These are phyloP conservation scores for Leptothorax acervorum DNA, from an alignment of 2,888 invertebrate genomes.

Conservation along the genomic window DNA sequence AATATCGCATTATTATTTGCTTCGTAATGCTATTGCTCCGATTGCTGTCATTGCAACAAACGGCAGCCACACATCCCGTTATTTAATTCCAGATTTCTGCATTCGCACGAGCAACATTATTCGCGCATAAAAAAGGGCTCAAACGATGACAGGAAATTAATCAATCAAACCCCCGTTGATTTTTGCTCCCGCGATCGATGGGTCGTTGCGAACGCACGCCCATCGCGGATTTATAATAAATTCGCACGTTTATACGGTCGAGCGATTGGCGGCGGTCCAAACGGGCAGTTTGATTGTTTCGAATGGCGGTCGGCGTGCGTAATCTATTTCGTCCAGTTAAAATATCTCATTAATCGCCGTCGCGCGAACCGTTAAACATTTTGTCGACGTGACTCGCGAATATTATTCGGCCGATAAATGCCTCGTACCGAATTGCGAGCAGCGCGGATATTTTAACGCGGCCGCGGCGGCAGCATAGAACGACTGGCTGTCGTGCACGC, in stretches of 20 bases:
- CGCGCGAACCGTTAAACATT: slow-evolving; percentile 73
- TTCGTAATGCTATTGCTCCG: slow-evolving; percentile 9
- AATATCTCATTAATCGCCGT: slow-evolving; percentile 74
- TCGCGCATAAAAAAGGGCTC: slow-evolving; percentile 17
- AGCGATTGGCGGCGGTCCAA: slow-evolving; percentile 62
- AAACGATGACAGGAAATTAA: slow-evolving; percentile 43
- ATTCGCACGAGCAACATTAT: slow-evolving; percentile 48
- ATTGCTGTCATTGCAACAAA: slow-evolving; percentile 59
- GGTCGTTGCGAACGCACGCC: slow-evolving; percentile 44
- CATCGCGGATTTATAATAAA: slow-evolving; percentile 68
- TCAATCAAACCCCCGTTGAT: slow-evolving; percentile 37
- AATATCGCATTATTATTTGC: slow-evolving; percentile 43
- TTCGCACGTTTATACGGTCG: slow-evolving; percentile 66
- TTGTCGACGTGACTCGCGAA: slow-evolving; percentile 54
- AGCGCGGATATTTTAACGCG: slow-evolving; percentile 44
- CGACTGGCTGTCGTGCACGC: slow-evolving; percentile 45
- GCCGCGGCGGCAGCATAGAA: slow-evolving; percentile 34
- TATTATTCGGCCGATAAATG: slow-evolving; percentile 58
- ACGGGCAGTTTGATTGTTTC: slow-evolving; percentile 71
- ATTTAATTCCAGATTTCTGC: slow-evolving; percentile 62
- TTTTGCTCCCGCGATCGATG: slow-evolving; percentile 41
- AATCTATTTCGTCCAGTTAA: slow-evolving; percentile 73
- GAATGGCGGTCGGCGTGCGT: slow-evolving; percentile 68
- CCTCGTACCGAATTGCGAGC: slow-evolving; percentile 51
- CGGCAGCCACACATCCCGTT: slow-evolving; percentile 55